Base-by-base conservation (phyloP, 2,113 vertebrate genomes). In the Oncorhynchus tshawytscha region DNA sequence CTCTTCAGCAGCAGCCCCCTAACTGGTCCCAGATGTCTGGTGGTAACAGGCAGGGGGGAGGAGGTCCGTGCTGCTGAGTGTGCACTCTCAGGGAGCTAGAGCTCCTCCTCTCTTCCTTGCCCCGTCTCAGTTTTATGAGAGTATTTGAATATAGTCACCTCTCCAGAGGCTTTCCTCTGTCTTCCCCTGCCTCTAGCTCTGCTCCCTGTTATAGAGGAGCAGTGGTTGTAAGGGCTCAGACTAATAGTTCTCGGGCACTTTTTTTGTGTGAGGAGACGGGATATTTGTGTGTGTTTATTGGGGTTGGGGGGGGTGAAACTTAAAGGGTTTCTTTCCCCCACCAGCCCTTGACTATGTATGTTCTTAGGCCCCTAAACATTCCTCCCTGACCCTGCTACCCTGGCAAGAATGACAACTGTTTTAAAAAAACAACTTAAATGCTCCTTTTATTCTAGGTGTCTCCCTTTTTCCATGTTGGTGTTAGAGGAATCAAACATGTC, bases 11-110 rank as follows among this genome's bases (percentile, higher is more conserved):
- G 51, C 51, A 54, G 51, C 12, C 51, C 78, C 75, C 67, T 92
- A 93, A 93, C 85, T 79, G 86, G 76, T 94, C 89, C 92, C 92
- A 94, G 91, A 93, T 93, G 93, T 93, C 89, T 78, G 78, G 67
- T 29, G 18, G n/a, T 76, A 80, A 83, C 79, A 83, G 73, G 39
- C 39, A 12, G 80, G 70, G 80, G 59, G 81, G 29, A 60, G 25
- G 77, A 16, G 45, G 77, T 45, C 15, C 13, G 34, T 73, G 76
- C 49, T 49, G 77, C 65, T 57, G 64, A 71, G 57, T 72, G 29
- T 22, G 1, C 70, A 80, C 80, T 73, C 75, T 67, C 4, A 18
- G 51, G 5, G 51, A 3, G 15, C 51, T 54, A 18, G 51, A 15
- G 16, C 51, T 15, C 16, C 51, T 54, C 51, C 15, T 54, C 15